phyloP scores from a whole-genome alignment of 1,140 invertebrate genomes.

The Hylaeus volcanicus region DNA sequence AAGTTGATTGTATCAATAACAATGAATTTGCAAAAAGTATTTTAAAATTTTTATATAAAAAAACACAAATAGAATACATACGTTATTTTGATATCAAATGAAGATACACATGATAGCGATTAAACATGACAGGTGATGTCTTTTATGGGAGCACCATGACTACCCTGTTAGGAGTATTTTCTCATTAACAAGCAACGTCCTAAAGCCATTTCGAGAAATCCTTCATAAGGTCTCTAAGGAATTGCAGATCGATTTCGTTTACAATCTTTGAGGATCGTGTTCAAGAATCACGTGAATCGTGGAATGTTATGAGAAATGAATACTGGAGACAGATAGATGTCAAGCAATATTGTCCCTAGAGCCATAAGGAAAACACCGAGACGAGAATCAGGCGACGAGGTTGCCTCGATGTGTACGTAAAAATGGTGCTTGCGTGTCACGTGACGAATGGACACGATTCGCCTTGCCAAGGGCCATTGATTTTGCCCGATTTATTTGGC shows the following conservation, averaged over 20 bases:
- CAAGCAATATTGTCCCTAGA: not conserved
- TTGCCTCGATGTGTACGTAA: conserved; percentile 6
- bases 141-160: too few species aligned
- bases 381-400: not conserved
- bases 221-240: too few species aligned
- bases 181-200: too few species aligned
- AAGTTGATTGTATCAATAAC: not conserved
- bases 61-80: too few species aligned
- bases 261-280: not conserved
- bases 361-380: not conserved
- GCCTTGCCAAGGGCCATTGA: conserved; percentile 24
- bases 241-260: not conserved
- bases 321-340: not conserved
- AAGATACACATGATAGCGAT: too few species aligned
- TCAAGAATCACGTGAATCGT: not conserved
- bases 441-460: conserved; percentile 35
- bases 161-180: too few species aligned
- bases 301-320: not conserved
- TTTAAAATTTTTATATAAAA: too few species aligned
- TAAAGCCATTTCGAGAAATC: too few species aligned
- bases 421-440: conserved; percentile 19
- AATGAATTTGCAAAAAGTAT: too few species aligned
- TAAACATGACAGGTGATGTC: too few species aligned
- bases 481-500: conserved; percentile 46
- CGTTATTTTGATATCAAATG: too few species aligned